Conservation (phyloP, 1,140 invertebrate genomes). For the Eubasilissa regina region DNA sequence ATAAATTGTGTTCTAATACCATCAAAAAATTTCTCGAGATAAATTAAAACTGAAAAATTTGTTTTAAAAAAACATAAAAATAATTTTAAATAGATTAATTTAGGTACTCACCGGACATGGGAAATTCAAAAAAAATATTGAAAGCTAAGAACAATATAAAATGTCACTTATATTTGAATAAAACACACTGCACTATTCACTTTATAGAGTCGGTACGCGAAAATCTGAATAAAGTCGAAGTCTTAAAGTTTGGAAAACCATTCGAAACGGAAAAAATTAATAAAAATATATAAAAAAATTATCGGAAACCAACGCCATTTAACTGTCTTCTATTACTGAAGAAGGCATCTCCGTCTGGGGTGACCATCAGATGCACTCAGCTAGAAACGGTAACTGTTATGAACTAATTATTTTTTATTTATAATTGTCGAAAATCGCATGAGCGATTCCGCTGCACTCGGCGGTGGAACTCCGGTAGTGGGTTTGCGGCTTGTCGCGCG, state of each 20-base stretch:
- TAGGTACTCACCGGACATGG: constrained; percentile 18
- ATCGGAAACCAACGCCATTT: not conserved
- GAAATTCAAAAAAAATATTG: constrained; percentile 6
- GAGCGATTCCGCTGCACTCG: not conserved
- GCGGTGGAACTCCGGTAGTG: not conserved
- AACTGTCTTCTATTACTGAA: not conserved
- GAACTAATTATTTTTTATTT: not conserved
- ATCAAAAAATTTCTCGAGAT: too few relatives aligned
- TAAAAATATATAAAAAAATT: not conserved
- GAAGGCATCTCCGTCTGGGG: constrained; percentile 11
- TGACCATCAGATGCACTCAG: constrained; percentile 20
- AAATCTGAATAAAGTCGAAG: constrained; percentile 12
- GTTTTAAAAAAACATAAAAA: too few relatives aligned
- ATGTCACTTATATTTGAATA: constrained; percentile 10
- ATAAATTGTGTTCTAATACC: too few relatives aligned
- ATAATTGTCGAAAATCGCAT: constrained; percentile 14
- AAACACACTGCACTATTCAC: constrained; percentile 1
- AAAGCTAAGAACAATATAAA: not conserved
- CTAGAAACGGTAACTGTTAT: constrained; percentile 11
- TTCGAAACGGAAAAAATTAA: not conserved
- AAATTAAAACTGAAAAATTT: too few relatives aligned
- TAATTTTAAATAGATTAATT: too few relatives aligned
- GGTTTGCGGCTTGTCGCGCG: constrained; percentile 31
- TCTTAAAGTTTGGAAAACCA: not conserved
- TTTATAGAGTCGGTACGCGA: constrained; percentile 1